Conservation (phyloP, 64 coral and sea anemone species). For the Anthopleura sola region DNA sequence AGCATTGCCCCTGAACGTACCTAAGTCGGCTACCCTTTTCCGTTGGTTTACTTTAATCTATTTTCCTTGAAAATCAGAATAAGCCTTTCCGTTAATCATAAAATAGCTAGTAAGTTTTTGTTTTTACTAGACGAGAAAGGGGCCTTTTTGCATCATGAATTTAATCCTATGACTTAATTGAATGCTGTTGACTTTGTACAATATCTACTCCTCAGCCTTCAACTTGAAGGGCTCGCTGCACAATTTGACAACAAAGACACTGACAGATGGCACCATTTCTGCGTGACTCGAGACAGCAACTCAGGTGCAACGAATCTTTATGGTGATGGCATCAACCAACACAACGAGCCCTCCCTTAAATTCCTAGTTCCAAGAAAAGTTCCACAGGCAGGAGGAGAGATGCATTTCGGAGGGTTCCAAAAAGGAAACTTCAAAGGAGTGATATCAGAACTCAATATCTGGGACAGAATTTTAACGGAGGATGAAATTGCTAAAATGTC, state of each 20-base stretch:
- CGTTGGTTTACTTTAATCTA: no score
- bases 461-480: background rate
- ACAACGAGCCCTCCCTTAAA: background rate
- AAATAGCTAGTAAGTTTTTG: no score
- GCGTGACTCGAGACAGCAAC: background rate
- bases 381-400: background rate
- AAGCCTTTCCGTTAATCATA: no score
- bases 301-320: background rate
- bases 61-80: no score
- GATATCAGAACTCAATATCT: background rate
- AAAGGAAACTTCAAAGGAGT: background rate
- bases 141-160: no score
- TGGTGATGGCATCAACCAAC: background rate
- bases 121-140: no score
- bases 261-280: background rate
- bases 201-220: no score
- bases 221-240: no score
- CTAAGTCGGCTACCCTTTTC: no score
- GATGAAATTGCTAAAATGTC: background rate
- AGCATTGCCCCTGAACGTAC: no score
- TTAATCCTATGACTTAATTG: no score
- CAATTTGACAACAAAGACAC: background rate
- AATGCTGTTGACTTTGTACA: no score
- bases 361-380: background rate
- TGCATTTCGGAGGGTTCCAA: background rate